phyloP scores from a whole-genome alignment of 2,888 invertebrate species.

The Catocala fraxini region DNA sequence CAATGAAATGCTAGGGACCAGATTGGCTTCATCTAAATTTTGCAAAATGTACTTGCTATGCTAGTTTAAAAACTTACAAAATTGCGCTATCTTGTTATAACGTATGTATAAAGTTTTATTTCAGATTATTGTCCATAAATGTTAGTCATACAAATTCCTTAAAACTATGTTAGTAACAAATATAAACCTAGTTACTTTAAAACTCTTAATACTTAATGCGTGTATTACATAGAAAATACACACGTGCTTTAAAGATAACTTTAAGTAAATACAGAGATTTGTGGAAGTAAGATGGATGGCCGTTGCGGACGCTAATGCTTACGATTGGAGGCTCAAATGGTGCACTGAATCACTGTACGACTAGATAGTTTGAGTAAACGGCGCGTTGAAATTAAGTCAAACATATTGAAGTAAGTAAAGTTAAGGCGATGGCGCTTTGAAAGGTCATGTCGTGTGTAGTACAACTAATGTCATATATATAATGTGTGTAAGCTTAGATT shows the following conservation, averaged over 20 bases:
- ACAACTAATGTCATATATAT: not conserved
- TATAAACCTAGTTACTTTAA: too few relatives aligned
- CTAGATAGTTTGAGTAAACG: slow-evolving; percentile 42
- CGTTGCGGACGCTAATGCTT: slow-evolving; percentile 36
- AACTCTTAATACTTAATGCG: too few relatives aligned
- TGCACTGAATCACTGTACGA: slow-evolving; percentile 44
- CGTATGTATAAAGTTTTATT: too few relatives aligned
- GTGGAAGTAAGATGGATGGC: slow-evolving; percentile 35
- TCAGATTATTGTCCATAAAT: too few relatives aligned
- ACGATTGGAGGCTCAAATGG: slow-evolving; percentile 45
- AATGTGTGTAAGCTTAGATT: slow-evolving; percentile 1
- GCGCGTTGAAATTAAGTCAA: slow-evolving; percentile 41
- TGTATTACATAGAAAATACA: not conserved
- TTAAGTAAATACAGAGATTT: slow-evolving; percentile 28
- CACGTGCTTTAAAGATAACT: slow-evolving; percentile 4
- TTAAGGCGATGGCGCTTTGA: slow-evolving; percentile 8
- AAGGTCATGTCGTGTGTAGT: slow-evolving; percentile 11
- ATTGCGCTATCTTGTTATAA: too few relatives aligned
- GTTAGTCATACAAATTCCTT: too few relatives aligned
- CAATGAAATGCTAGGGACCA: too few relatives aligned
- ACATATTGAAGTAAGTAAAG: slow-evolving; percentile 19
- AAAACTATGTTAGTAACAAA: too few relatives aligned
- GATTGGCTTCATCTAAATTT: too few relatives aligned
- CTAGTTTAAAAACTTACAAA: too few relatives aligned
- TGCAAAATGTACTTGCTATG: too few relatives aligned